These are phyloP conservation scores for Cotesia chilonis DNA, from an alignment of 1,140 invertebrate species.

Conservation along the genomic window DNA sequence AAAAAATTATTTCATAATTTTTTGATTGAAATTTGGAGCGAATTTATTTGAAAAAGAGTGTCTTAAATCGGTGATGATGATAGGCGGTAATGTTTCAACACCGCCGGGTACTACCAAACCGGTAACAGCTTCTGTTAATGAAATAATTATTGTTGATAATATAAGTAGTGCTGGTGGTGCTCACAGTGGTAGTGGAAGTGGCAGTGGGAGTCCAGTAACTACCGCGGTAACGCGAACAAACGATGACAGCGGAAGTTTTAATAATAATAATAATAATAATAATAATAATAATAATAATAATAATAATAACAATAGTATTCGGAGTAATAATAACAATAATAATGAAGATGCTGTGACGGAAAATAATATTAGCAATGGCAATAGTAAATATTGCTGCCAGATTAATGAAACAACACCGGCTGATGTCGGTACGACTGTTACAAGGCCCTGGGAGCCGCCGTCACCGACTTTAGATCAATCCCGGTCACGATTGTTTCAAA, in stretches of 20 bases:
- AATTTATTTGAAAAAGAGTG: slow-evolving; percentile 31
- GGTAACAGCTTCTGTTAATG: slow-evolving; percentile 54
- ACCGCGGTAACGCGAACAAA: slow-evolving; percentile 52
- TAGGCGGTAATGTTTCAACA: slow-evolving; percentile 62
- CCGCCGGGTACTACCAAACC: slow-evolving; percentile 62
- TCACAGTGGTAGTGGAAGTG: slow-evolving; percentile 59
- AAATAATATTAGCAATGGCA: slow-evolving; percentile 34
- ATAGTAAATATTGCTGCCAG: slow-evolving; percentile 51
- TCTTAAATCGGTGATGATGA: slow-evolving; percentile 59
- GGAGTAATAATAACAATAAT: slow-evolving; percentile 29
- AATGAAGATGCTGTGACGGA: no score
- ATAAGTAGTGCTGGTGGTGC: slow-evolving; percentile 59
- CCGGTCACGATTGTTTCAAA: slow-evolving; percentile 52
- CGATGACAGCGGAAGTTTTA: slow-evolving; percentile 45
- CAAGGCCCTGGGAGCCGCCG: slow-evolving; percentile 62
- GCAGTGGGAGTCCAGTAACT: slow-evolving; percentile 55
- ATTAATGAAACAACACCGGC: slow-evolving; percentile 50
- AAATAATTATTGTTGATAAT: slow-evolving; percentile 60
- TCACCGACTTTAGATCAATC: slow-evolving; percentile 55
- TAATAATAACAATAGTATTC: slow-evolving; percentile 33
- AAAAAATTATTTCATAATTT: no score
- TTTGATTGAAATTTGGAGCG: slow-evolving; percentile 10
- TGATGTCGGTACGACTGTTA: slow-evolving; percentile 44
- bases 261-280: slow-evolving; percentile 33
- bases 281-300: slow-evolving; percentile 35